Evolutionary conservation across 2,113 vertebrate species (phyloP), one percentile per base, ranked within the genome.

Genomic region (Pachypanchax playfairii): DNA sequence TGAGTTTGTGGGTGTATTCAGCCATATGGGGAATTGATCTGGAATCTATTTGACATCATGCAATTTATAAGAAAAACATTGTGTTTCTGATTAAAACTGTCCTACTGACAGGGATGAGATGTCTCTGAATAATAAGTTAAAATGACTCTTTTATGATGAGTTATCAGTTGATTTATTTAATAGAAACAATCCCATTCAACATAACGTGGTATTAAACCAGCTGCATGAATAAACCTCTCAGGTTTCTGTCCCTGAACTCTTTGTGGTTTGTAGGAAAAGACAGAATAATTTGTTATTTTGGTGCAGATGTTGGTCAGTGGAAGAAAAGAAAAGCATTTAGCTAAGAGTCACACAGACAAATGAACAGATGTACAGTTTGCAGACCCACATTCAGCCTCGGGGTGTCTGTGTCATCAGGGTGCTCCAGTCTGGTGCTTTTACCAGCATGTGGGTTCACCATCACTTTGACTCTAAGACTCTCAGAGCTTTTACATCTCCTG

Each of bases 401-500:
- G 76, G 64, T 33, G 53, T 70, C 71, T 69, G 69, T 33, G 50
- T 70, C 74, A 68, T 75, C 74, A 70, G 54, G 44, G 51, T 21
- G 61, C 55, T 54, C 5, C 20, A 57, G 62, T 22, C 36, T 55
- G 18, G 64, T 39, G 35, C 31, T 33, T 36, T 36, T 14, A 67
- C 25, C 56, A 61, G 64, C 36, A 38, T 63, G 80, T 67, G 61
- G 51, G 4, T 15, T 24, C 25, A 62, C 33, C 11, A 65, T 41
- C 57, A 14, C 48, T 77, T 73, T 75, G 50, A 75, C 77, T 63
- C 17, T 15, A 1, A 51, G 66, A 71, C 63, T 49, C 53, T 62
- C 18, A 21, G 6, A 66, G 49, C 4, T 28, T 25, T n/a, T n/a
- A n/a, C n/a, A n/a, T n/a, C n/a, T 31, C 29, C 29, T 6, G 29